Evolutionary conservation across 2,113 vertebrate species (phyloP), one percentile per base, ranked within the genome.

Genomic region (Pseudopodoces humilis): DNA sequence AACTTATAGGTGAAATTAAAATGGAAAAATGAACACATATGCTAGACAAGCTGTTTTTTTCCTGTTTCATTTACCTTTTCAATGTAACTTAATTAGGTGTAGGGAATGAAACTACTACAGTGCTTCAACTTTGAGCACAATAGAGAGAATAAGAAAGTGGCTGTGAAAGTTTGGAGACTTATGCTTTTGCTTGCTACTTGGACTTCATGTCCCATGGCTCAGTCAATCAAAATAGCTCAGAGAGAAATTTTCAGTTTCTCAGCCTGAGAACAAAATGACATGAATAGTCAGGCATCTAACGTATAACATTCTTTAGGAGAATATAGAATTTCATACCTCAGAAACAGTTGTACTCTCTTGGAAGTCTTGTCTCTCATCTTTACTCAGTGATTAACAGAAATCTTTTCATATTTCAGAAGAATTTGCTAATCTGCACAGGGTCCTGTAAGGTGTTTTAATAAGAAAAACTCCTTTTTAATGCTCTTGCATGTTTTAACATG

Each of bases 1-100:
- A 59, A 77, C 24, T 77, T 85, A 47, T 41, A 67, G 79, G 56
- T 94, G 79, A 91, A 83, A 91, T 80, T 63, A 77, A 95, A 92
- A 88, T 93, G 72, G 60, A 60, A 90, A 94, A 91, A 82, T 37
- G 22, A 62, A 79, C 87, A 88, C 21, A 23, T 82, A 50, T 24
- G 59, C 10, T 17, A 79, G 67, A 28, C 33, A 81, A 86, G 44
- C 69, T 83, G 10, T 74, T 89, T 92, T 83, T 84, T 30, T 31
- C 27, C 12, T 16, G 9, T 86, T 88, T 77, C 19, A 44, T 83
- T 89, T 90, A 59, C 86, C 35, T 86, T 90, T 75, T 78, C 10
- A 77, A 27, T 74, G 18, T 28, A 74, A 39, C 25, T 85, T 83
- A 91, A 63, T 64, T 81, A 81, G 31, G 10, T 88, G 44, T 20